Evolutionary conservation across 2,113 vertebrate genomes (phyloP).

Genomic region (Acrocephalus kingi): DNA sequence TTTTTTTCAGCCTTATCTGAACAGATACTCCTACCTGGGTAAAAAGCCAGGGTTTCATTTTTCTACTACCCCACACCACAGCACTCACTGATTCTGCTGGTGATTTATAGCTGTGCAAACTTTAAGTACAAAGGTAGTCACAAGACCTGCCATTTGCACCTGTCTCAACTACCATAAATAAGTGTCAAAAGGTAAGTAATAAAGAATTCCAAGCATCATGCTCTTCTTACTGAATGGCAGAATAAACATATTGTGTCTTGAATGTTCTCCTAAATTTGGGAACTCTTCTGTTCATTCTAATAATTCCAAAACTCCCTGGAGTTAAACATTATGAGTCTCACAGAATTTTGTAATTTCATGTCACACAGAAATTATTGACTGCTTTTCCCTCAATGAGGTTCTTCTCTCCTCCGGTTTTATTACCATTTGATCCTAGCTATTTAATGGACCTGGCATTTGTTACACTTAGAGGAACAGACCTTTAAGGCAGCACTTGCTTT

Average conservation of each 20-base stretch:
- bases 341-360: background rate
- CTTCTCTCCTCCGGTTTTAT: background rate
- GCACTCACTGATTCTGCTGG: background rate
- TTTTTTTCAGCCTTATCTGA: background rate
- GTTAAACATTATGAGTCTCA: background rate
- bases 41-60: background rate
- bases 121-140: background rate
- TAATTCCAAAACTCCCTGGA: background rate
- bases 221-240: background rate
- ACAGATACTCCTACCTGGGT: background rate
- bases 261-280: background rate
- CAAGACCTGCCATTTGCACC: background rate
- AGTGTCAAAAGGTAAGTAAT: background rate
- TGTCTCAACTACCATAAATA: background rate
- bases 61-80: fast-evolving
- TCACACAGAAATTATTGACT: background rate
- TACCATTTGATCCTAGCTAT: background rate
- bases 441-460: background rate
- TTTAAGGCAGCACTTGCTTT: background rate
- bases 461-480: background rate
- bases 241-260: background rate
- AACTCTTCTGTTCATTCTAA: background rate
- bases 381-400: background rate
- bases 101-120: background rate
- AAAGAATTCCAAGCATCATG: background rate